Conservation (phyloP, 2,113 vertebrate genomes). For the Microcebus murinus region DNA sequence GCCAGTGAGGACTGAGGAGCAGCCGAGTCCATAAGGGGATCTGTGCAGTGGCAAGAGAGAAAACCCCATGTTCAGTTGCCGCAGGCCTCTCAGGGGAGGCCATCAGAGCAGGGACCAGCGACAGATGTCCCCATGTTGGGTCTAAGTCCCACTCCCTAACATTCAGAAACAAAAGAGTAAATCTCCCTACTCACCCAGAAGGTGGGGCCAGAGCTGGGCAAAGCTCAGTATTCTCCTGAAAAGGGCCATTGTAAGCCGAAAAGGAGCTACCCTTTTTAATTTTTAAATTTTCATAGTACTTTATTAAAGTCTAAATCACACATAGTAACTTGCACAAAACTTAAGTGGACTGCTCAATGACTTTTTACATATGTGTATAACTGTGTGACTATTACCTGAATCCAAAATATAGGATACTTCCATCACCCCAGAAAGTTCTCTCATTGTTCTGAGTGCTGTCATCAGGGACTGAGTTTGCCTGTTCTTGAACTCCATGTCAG, state of each 20-base stretch:
- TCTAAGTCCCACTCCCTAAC: background rate
- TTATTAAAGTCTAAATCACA: background rate
- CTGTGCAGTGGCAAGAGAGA: background rate
- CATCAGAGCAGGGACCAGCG: background rate
- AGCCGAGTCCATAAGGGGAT: background rate
- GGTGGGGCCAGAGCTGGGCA: background rate
- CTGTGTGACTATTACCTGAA: background rate
- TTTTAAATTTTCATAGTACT: background rate
- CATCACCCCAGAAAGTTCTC: background rate
- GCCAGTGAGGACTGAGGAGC: background rate
- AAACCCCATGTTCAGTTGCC: background rate
- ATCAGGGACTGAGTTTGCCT: background rate
- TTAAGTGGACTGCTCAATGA: background rate
- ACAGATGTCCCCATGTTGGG: background rate
- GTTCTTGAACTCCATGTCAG: background rate
- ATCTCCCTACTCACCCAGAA: background rate
- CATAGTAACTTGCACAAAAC: background rate
- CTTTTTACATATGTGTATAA: background rate
- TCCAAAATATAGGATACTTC: background rate
- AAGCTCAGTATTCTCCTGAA: background rate
- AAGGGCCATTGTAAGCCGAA: background rate
- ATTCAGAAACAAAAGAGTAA: background rate
- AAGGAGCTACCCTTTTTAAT: background rate
- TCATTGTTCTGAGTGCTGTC: background rate
- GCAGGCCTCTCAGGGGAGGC: background rate